Evolutionary conservation across 2,888 invertebrate genomes (phyloP).

Genomic region (Argyresthia goedartella): DNA sequence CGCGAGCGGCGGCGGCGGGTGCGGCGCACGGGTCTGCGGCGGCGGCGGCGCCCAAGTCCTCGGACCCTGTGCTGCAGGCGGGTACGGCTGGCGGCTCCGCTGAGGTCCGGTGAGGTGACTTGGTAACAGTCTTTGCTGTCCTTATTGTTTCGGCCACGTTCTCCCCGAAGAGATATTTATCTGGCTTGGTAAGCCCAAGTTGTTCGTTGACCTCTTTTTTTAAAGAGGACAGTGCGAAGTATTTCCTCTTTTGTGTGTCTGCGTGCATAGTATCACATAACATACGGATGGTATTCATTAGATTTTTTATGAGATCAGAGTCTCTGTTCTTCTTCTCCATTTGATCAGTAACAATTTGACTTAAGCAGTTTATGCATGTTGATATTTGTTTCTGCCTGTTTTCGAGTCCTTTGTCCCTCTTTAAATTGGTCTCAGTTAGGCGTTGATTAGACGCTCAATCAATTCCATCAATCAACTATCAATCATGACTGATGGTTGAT

Average conservation of each 20-base stretch:
- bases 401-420: conserved; percentile 16
- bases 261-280: conserved; percentile 13
- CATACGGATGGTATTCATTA: conserved; percentile 12
- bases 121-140: conserved; percentile 13
- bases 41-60: conserved; percentile 1
- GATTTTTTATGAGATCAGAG: conserved; percentile 1
- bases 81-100: conserved; percentile 8
- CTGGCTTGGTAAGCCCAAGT: conserved; percentile 6
- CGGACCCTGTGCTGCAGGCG: background rate
- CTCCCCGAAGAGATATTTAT: conserved; percentile 12
- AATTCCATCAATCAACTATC: too few species aligned
- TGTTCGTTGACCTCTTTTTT: conserved; percentile 16
- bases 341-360: conserved; percentile 9
- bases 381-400: conserved; percentile 16
- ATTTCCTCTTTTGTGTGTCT: conserved; percentile 11
- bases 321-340: conserved; percentile 1
- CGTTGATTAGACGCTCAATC: too few species aligned
- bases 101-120: conserved; percentile 8
- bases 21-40: background rate
- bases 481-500: too few species aligned
- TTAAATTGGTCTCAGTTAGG: conserved; percentile 11
- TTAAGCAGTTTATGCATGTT: conserved; percentile 12
- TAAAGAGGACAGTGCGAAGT: conserved; percentile 9
- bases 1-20: background rate
- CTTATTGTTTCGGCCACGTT: conserved; percentile 13